Percentiles rank a stretch among this genome's conserved stretches.
Evolutionary conservation across 2,888 invertebrate species (phyloP).

Genomic region (Drosophila anomelani): DNA sequence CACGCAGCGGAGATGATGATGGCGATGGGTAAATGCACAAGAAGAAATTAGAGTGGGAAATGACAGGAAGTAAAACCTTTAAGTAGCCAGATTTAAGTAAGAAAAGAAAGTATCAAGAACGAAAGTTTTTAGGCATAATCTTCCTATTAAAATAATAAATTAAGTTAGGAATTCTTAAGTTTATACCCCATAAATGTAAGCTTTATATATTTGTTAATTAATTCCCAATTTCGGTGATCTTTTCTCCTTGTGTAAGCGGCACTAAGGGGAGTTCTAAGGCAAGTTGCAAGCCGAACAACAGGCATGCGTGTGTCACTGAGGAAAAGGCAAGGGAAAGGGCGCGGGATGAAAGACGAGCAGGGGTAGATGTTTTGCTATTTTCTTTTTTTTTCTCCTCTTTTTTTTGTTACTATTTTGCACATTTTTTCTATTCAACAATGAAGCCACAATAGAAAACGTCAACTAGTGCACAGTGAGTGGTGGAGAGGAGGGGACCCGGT

Average conservation of each 20-base stretch:
- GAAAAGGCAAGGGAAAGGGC: not conserved
- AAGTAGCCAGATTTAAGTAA: not conserved
- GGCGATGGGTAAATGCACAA: constrained; percentile 43
- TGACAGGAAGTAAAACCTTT: not conserved
- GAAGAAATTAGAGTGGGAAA: not conserved
- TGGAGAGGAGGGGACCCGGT: not conserved
- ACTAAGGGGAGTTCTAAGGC: constrained; percentile 17
- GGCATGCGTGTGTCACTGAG: constrained; percentile 44
- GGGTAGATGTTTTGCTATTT: constrained; percentile 54
- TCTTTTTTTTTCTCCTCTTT: constrained; percentile 52
- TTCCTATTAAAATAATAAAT: not conserved
- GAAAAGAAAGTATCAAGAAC: not conserved
- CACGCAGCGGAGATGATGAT: constrained; percentile 54
- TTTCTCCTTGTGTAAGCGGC: not conserved
- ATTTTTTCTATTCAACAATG: constrained; percentile 81
- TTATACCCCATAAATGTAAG: not conserved
- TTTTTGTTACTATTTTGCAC: constrained; percentile 76
- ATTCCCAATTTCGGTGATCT: not conserved
- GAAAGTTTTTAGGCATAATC: not conserved
- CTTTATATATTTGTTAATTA: too few relatives aligned
- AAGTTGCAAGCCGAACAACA: constrained; percentile 30
- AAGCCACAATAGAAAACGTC: constrained; percentile 81
- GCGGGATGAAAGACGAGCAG: constrained; percentile 26
- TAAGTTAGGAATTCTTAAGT: not conserved
- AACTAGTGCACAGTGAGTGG: constrained; percentile 66